phyloP scores from a whole-genome alignment of 2,797 vertebrate species.

The Poeciliopsis presidionis region DNA sequence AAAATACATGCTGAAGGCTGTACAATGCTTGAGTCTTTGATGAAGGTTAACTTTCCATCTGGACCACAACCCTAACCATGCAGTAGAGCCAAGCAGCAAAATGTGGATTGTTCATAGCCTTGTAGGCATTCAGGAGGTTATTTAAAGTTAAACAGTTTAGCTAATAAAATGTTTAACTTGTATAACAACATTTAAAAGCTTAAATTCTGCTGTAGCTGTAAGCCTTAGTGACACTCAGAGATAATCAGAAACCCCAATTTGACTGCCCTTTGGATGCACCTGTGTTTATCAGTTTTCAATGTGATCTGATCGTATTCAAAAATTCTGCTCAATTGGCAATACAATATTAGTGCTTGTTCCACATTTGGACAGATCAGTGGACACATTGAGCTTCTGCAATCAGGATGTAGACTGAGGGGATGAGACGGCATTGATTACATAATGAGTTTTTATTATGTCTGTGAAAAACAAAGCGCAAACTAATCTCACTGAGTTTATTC shows the following conservation, averaged over 20 bases:
- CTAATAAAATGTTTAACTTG: not conserved
- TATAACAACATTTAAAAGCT: not conserved
- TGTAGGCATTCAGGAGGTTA: too few species aligned
- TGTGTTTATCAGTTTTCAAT: not conserved
- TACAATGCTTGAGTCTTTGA: not conserved
- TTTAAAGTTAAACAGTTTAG: too few species aligned
- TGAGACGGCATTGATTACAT: not conserved
- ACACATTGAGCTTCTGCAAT: not conserved
- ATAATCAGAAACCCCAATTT: too few species aligned
- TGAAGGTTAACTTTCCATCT: not conserved
- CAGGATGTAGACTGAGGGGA: not conserved
- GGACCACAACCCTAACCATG: not conserved
- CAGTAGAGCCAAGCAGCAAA: not conserved
- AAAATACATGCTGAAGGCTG: not conserved
- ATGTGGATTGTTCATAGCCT: too few species aligned
- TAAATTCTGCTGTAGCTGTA: not conserved
- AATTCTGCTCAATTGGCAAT: not conserved
- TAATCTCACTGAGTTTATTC: slow-evolving; percentile 4
- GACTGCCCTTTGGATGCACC: not conserved
- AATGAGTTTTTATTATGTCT: not conserved
- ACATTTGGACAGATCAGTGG: not conserved
- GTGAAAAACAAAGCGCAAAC: not conserved
- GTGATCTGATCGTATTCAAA: not conserved
- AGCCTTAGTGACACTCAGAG: too few species aligned
- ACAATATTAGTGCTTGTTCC: not conserved